Evolutionary conservation across 2,113 vertebrate genomes (phyloP), one percentile per base, ranked within the genome.

Genomic region (Chaetops frenatus): DNA sequence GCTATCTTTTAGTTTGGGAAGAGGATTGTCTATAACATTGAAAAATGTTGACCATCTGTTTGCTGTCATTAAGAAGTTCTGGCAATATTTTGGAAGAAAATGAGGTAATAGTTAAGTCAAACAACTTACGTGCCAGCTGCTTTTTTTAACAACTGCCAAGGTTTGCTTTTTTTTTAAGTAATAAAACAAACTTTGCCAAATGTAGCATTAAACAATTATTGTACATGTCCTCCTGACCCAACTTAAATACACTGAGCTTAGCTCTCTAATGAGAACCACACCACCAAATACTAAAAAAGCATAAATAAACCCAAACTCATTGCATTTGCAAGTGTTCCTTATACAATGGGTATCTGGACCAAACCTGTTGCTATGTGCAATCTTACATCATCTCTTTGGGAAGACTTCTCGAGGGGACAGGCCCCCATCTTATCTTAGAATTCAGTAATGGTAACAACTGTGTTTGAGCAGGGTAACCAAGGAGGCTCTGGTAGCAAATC

Each of bases 31-130:
- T 96, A 44, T 88, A 96, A 80, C 27, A 35, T 24, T 84, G 94
- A 94, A 93, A 94, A 87, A 94, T 48, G 51, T 50, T 86, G 70
- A 80, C 94, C 86, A 95, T 96, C 95, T 96, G 96, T 96, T 97
- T 25, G 3, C 47, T 93, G 76, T 97, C 94, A 45, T 74, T 96
- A 92, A 91, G 81, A 79, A 91, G 65, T 94, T 94, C 85, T 97
- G 90, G 93, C 96, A 96, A 56, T 81, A 96, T 95, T 94, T 95
- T 78, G 79, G 93, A 88, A 95, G 85, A 97, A 97, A 97, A 97
- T 97, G 92, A 96, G 82, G 84, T 97, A 98, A 97, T 95, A 97
- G 94, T 74, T 62, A 96, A 95, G 71, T 94, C 76, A 96, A 97
- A 93, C 94, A 95, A 86, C 51, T 90, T 95, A 78, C 1, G 2